Evolutionary conservation across 2,888 invertebrate species (phyloP).

Genomic region (Dicycla oo): DNA sequence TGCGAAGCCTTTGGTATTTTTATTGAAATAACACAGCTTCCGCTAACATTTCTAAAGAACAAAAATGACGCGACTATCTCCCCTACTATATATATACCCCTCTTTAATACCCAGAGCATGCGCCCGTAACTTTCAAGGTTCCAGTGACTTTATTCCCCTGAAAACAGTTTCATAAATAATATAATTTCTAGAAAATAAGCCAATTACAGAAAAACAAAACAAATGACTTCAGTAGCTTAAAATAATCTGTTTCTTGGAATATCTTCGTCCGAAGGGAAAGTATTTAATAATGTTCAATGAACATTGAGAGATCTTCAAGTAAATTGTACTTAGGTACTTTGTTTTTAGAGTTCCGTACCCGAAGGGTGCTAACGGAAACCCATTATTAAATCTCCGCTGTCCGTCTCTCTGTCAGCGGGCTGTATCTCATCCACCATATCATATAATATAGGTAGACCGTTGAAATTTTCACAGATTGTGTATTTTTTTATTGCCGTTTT

Average conservation of each 20-base stretch:
- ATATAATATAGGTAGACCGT: no score
- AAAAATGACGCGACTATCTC: neutral
- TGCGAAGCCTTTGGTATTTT: neutral
- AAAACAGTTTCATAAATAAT: slow-evolving; percentile 23
- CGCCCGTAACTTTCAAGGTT: neutral
- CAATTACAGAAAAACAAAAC: slow-evolving; percentile 20
- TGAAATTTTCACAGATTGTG: no score
- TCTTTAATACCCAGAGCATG: neutral
- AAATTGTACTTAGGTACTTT: neutral
- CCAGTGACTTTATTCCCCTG: neutral
- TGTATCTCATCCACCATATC: no score
- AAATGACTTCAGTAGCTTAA: slow-evolving; percentile 7
- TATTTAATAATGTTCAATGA: slow-evolving; percentile 15
- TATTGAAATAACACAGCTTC: neutral
- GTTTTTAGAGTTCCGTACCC: neutral
- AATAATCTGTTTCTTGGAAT: slow-evolving; percentile 19
- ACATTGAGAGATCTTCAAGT: neutral
- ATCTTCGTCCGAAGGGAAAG: neutral
- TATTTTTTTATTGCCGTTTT: no score
- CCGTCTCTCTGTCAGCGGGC: no score
- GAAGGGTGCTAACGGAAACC: no score
- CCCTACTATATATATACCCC: no score
- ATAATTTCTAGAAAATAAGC: slow-evolving; percentile 16
- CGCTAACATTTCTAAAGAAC: neutral
- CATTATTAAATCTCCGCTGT: no score